These are phyloP conservation scores for Acanthurus lineatus DNA, from an alignment of 2,797 vertebrate species.

Conservation along the genomic window DNA sequence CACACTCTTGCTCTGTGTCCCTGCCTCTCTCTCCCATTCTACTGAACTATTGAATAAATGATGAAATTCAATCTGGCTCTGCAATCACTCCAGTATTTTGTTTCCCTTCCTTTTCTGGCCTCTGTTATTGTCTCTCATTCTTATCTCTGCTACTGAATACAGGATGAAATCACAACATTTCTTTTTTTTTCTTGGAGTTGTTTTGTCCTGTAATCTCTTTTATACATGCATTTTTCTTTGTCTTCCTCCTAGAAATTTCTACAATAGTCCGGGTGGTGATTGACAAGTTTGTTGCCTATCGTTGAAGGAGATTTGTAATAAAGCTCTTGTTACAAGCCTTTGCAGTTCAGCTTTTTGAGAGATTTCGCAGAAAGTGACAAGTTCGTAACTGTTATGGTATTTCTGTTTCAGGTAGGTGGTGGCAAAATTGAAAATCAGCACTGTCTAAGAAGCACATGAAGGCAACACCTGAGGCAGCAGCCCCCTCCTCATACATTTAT, in stretches of 20 bases:
- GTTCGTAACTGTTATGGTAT: too few species aligned
- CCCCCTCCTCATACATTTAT: too few species aligned
- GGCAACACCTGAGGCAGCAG: too few species aligned
- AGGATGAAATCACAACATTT: conserved; percentile 32
- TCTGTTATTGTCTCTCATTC: conserved; percentile 36
- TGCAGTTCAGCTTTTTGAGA: too few species aligned
- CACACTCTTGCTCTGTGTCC: conserved; percentile 43
- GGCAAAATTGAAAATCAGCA: too few species aligned
- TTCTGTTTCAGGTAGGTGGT: too few species aligned
- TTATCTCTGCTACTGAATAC: conserved; percentile 52
- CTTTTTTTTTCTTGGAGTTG: conserved; percentile 21
- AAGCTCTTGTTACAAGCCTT: too few species aligned
- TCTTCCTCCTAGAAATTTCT: conserved; percentile 24
- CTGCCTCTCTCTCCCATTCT: conserved; percentile 48
- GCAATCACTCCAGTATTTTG: conserved; percentile 61
- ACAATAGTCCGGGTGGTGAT: neutral
- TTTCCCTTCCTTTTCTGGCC: conserved; percentile 47
- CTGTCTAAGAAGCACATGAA: too few species aligned
- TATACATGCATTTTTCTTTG: conserved; percentile 19
- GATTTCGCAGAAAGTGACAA: too few species aligned
- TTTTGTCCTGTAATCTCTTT: conserved; percentile 37
- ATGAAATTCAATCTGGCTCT: conserved; percentile 71
- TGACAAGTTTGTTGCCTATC: too few species aligned
- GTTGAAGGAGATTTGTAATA: too few species aligned
- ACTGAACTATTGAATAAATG: conserved; percentile 75